phyloP scores from a whole-genome alignment of 2,113 vertebrate species.

The Meleagris gallopavo region DNA sequence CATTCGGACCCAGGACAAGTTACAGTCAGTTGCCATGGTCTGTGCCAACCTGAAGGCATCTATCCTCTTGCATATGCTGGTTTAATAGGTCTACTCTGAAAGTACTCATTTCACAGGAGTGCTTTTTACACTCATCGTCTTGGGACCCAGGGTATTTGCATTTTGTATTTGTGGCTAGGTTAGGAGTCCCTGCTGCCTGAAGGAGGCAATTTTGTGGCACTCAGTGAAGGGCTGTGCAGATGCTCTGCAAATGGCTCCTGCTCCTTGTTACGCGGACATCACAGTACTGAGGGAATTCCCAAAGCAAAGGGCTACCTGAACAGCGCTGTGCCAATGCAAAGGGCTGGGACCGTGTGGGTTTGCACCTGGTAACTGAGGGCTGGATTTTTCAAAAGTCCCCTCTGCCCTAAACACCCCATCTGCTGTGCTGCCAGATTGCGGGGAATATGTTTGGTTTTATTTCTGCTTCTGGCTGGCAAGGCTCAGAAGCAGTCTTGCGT shows the following conservation, averaged over 20 bases:
- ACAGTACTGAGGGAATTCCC: not conserved
- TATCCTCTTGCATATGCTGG: not conserved
- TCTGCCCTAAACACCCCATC: not conserved
- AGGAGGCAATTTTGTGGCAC: not conserved
- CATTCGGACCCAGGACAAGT: not conserved
- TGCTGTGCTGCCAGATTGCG: not conserved
- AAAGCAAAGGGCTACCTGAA: not conserved
- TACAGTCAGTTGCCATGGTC: not conserved
- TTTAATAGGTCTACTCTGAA: not conserved
- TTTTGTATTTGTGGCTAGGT: not conserved
- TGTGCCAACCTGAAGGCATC: not conserved
- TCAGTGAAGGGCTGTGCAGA: not conserved
- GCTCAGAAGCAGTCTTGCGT: conserved; percentile 25
- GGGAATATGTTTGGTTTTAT: conserved; percentile 28
- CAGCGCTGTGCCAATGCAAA: not conserved
- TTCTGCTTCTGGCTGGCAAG: conserved; percentile 4
- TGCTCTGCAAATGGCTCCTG: not conserved
- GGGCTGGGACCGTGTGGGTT: not conserved
- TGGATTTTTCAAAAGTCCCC: not conserved
- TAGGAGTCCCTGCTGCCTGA: not conserved
- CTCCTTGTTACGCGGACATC: not conserved
- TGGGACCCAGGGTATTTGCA: not conserved
- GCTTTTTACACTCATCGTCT: not conserved
- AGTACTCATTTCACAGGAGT: not conserved
- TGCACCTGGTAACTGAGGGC: not conserved